Percentiles rank a stretch among this genome's conserved stretches.
Evolutionary conservation across 2,113 vertebrate genomes (phyloP).

Genomic region (Nibea albiflora): DNA sequence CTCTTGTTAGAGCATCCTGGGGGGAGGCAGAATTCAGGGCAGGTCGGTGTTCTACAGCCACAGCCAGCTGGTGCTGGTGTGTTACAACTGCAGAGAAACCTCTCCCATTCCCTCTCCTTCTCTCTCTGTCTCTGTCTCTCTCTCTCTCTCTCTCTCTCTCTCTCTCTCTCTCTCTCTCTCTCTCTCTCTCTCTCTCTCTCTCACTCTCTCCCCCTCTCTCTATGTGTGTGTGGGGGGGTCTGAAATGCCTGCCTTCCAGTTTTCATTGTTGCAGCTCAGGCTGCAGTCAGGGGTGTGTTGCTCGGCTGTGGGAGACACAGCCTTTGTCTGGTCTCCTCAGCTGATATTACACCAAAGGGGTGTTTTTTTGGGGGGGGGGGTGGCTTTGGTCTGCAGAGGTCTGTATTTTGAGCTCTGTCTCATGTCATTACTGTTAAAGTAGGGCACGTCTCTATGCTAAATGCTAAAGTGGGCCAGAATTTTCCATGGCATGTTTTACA

Average conservation of each 20-base stretch:
- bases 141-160: slow-evolving; percentile 8
- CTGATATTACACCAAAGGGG: slow-evolving; percentile 36
- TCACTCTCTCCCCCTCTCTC: neutral
- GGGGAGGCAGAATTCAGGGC: slow-evolving; percentile 58
- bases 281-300: slow-evolving; percentile 72
- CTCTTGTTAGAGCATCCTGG: slow-evolving; percentile 41
- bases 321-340: slow-evolving; percentile 75
- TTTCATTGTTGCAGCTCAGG: slow-evolving; percentile 74
- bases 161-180: slow-evolving; percentile 5
- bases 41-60: slow-evolving; percentile 42
- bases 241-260: slow-evolving; percentile 56
- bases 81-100: slow-evolving; percentile 66
- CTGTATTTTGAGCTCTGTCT: neutral
- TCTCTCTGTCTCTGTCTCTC: slow-evolving; percentile 16
- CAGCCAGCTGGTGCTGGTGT: slow-evolving; percentile 59
- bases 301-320: slow-evolving; percentile 64
- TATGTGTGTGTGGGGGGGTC: slow-evolving; percentile 14
- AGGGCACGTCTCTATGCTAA: slow-evolving; percentile 17
- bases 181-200: slow-evolving; percentile 15
- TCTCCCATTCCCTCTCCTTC: slow-evolving; percentile 32
- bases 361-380: neutral
- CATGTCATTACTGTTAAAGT: slow-evolving; percentile 3
- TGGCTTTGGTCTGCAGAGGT: neutral
- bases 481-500: slow-evolving; percentile 32
- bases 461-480: slow-evolving; percentile 27